Evolutionary conservation across 2,888 invertebrate species (phyloP).

Genomic region (Tetropium fuscum): DNA sequence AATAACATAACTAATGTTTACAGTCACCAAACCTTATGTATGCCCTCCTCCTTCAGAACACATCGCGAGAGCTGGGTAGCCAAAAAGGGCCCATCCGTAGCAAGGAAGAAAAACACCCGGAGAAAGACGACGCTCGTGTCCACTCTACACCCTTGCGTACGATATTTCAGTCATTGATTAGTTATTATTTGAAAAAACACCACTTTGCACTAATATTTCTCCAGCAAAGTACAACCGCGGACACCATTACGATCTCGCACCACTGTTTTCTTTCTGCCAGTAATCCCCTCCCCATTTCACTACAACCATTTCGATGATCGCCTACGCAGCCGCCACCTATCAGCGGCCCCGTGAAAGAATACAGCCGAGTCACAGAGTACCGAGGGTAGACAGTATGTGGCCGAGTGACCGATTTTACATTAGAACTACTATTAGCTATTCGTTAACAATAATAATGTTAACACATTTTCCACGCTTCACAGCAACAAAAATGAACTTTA

Average conservation of each 20-base stretch:
- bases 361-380: too few relatives aligned
- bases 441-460: too few relatives aligned
- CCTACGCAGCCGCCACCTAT: not conserved
- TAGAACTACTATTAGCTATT: too few relatives aligned
- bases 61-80: constrained; percentile 15
- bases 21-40: constrained; percentile 36
- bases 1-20: constrained; percentile 37
- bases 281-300: constrained; percentile 34
- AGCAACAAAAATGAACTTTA: too few relatives aligned
- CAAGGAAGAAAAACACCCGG: constrained; percentile 7
- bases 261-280: constrained; percentile 46
- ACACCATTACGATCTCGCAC: constrained; percentile 48
- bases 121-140: not conserved
- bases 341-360: not conserved
- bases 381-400: too few relatives aligned
- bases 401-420: too few relatives aligned
- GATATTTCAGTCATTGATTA: constrained; percentile 24
- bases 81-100: constrained; percentile 10
- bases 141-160: constrained; percentile 17
- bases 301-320: constrained; percentile 4
- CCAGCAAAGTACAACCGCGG: constrained; percentile 30
- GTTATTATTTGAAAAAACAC: constrained; percentile 25
- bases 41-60: constrained; percentile 33
- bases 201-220: constrained; percentile 24
- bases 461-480: too few relatives aligned